Evolutionary conservation across 2,113 vertebrate species (phyloP).

Genomic region (Oxyura jamaicensis): DNA sequence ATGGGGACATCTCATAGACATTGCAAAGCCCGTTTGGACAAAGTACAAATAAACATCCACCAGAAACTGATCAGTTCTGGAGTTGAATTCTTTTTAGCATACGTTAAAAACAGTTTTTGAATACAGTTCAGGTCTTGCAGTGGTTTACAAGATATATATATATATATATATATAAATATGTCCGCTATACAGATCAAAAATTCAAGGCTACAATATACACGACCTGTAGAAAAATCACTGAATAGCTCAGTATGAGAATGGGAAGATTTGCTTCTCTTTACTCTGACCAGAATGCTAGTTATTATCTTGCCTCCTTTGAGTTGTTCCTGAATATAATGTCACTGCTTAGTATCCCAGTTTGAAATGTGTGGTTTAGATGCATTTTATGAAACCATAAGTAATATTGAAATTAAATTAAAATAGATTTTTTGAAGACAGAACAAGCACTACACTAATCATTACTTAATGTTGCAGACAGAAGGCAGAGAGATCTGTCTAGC

Average conservation of each 20-base stretch:
- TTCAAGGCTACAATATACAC: neutral
- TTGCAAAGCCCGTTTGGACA: neutral
- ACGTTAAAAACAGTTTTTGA: neutral
- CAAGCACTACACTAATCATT: neutral
- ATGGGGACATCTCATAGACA: neutral
- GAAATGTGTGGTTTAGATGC: neutral
- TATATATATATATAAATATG: neutral
- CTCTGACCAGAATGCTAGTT: neutral
- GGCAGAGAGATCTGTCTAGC: neutral
- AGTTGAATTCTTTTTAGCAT: neutral
- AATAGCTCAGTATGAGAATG: neutral
- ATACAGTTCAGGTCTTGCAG: neutral
- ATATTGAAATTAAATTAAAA: constrained; percentile 7
- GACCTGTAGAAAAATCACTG: neutral
- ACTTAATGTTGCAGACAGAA: neutral
- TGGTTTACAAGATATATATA: neutral
- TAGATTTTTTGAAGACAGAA: neutral
- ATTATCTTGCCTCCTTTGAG: neutral
- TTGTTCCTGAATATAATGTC: neutral
- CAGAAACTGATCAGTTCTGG: neutral
- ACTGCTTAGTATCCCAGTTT: neutral
- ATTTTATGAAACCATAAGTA: neutral
- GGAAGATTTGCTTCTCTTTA: neutral
- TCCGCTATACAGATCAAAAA: neutral
- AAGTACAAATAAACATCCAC: neutral